phyloP scores from a whole-genome alignment of 2,797 vertebrate genomes.

The Diplodus puntazzo region DNA sequence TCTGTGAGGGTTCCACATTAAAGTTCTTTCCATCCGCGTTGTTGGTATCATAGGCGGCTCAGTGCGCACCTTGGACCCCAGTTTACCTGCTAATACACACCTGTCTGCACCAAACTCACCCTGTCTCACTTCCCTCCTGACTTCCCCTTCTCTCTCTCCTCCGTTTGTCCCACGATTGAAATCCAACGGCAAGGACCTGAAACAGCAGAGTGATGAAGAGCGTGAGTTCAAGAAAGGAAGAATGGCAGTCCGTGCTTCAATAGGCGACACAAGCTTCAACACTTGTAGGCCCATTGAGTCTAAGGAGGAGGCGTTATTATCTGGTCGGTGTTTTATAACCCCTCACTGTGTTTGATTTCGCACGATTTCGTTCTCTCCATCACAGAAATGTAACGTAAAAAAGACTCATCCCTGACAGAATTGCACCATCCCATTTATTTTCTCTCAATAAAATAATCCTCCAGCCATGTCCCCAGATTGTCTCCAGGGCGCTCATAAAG shows the following conservation, averaged over 20 bases:
- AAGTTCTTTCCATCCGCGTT: constrained; percentile 86
- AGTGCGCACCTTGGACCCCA: constrained; percentile 80
- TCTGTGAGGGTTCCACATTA: constrained; percentile 83
- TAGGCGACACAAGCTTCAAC: no score
- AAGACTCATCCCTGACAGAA: not conserved
- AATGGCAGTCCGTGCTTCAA: not conserved
- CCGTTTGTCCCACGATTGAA: constrained; percentile 49
- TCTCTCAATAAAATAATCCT: not conserved
- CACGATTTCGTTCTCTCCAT: not conserved
- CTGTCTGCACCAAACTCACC: constrained; percentile 65
- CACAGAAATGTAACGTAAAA: not conserved
- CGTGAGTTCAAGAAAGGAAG: constrained; percentile 22
- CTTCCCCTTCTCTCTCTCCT: constrained; percentile 56
- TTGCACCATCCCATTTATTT: not conserved
- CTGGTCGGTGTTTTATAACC: not conserved
- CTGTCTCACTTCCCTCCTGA: constrained; percentile 50
- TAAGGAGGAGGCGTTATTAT: not conserved
- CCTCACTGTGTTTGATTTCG: not conserved
- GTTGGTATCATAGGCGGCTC: constrained; percentile 81
- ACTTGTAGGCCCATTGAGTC: fast-evolving
- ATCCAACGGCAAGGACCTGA: constrained; percentile 67
- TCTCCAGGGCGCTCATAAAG: not conserved
- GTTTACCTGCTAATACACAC: constrained; percentile 74
- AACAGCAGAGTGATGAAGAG: constrained; percentile 48
- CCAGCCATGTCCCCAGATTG: not conserved